Percentiles rank a stretch among this genome's conserved stretches.
Evolutionary conservation across 2,113 vertebrate species (phyloP).

Genomic region (Hydropotes inermis): DNA sequence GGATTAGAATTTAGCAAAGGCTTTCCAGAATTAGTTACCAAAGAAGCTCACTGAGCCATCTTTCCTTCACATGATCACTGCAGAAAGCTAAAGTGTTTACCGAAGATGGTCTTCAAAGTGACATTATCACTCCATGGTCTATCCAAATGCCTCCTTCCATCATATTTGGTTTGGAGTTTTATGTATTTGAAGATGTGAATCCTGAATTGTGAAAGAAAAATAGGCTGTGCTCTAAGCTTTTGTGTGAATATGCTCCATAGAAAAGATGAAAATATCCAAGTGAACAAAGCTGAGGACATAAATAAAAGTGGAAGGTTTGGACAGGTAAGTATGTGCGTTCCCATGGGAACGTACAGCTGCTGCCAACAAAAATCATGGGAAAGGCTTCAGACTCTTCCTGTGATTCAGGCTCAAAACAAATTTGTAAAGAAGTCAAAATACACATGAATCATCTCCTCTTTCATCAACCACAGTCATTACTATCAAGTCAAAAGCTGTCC

Average conservation of each 20-base stretch:
- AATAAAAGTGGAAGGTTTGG: not conserved
- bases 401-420: slow-evolving; percentile 57
- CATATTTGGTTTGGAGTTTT: not conserved
- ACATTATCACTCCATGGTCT: not conserved
- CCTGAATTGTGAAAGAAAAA: not conserved
- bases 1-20: not conserved
- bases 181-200: not conserved
- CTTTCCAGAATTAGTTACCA: not conserved
- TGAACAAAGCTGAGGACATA: not conserved
- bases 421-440: slow-evolving; percentile 46
- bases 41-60: not conserved
- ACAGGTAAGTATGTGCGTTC: not conserved
- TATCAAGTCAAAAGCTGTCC: not conserved
- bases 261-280: not conserved
- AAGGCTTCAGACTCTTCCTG: slow-evolving; percentile 34
- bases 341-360: not conserved
- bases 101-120: not conserved
- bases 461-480: not conserved
- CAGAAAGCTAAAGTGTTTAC: not conserved
- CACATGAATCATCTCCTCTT: slow-evolving; percentile 42
- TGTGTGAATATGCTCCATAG: not conserved
- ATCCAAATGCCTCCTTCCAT: not conserved
- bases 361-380: slow-evolving; percentile 45
- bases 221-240: not conserved
- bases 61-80: not conserved